Evolutionary conservation across 2,797 vertebrate genomes (phyloP), one percentile per base, ranked within the genome.

Genomic region (Pipistrellus pipistrellus): DNA sequence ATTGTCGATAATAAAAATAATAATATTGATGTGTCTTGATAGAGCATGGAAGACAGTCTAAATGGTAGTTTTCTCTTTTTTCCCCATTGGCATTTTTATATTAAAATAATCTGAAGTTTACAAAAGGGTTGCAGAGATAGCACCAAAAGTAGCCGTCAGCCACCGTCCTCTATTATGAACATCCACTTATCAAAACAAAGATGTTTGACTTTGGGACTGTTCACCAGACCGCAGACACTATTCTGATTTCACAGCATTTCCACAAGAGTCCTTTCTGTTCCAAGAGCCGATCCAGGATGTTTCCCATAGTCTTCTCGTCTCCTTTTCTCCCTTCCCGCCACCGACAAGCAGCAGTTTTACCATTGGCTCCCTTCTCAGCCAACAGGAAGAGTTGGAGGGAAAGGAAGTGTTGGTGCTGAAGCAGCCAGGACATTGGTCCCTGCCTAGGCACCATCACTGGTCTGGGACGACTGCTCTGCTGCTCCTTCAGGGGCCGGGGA

Each of bases 231-330:
- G 17, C 12, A 44, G 20, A 4, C 13, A 25, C 18, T 7, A 12
- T 15, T 51, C 62, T 5, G 10, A 44, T 21, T 11, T 48, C 51
- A 30, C 78, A 59, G 51, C 14, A 6, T 53, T 69, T 4, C 64
- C 41, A 23, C 62, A 3, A 41, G 12, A 0, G 10, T 21, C 20
- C 20, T 30, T n/a, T 25, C 18, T 32, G 15, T 62, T n/a, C 71
- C 78, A 59, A 10, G 15, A 41, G 27, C 53, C 4, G 0, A 30
- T 4, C 35, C 59, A 7, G 21, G 44, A 30, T 30, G 20, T 5
- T 27, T 44, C 2, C 0, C 13, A 8, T 1, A 2, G 15, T 44
- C 87, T 57, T n/a, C 66, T 3, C 1, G 5, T 35, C 68, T 48
- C 48, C 68, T 27, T 27, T 57, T 30, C 13, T 35, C 9, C 57